Evolutionary conservation across 2,113 vertebrate species (phyloP).

Genomic region (Ictidomys tridecemlineatus): DNA sequence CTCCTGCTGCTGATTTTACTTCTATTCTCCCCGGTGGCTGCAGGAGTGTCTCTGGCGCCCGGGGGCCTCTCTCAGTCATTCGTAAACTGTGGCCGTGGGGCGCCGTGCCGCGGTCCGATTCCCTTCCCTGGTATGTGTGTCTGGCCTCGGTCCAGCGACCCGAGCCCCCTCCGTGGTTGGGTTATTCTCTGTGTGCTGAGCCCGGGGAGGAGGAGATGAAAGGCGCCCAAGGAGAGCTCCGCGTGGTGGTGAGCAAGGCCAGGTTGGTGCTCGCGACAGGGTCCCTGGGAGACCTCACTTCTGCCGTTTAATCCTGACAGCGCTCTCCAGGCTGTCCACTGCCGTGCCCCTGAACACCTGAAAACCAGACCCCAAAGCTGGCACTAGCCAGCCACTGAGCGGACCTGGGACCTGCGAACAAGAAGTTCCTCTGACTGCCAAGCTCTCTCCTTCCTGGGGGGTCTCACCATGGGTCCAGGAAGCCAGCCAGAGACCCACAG

Average conservation of each 20-base stretch:
- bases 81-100: accelerated
- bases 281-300: accelerated
- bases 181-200: not conserved
- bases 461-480: not conserved
- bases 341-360: not conserved
- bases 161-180: not conserved
- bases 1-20: not conserved
- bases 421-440: not conserved
- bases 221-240: not conserved
- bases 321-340: accelerated
- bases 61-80: not conserved
- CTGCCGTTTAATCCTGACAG: too few relatives aligned
- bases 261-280: accelerated
- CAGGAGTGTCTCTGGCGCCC: not conserved
- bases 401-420: not conserved
- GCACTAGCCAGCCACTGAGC: too few relatives aligned
- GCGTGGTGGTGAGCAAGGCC: accelerated
- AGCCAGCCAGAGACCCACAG: not conserved
- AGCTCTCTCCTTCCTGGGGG: too few relatives aligned
- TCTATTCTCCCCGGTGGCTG: not conserved
- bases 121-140: not conserved
- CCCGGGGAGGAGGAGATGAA: accelerated
- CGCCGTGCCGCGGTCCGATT: accelerated
- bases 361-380: not conserved
- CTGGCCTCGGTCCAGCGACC: not conserved